Percentiles rank a stretch among this genome's conserved stretches.
phyloP scores from a whole-genome alignment of 2,113 vertebrate species.

The Anas platyrhynchos region DNA sequence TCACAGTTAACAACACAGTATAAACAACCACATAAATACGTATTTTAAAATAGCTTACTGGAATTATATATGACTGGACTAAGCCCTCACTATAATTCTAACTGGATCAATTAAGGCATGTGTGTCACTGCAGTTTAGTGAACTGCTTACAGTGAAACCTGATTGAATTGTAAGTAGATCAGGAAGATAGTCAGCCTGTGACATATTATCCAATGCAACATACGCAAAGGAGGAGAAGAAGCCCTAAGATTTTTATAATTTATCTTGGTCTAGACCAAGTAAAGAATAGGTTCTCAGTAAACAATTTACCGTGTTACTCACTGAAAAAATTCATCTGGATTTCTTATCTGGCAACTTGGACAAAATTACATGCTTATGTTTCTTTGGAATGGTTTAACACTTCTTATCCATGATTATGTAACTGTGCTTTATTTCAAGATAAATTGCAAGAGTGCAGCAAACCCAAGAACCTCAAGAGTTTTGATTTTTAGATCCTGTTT shows the following conservation, averaged over 20 bases:
- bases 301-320: not conserved
- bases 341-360: not conserved
- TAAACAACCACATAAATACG: not conserved
- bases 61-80: not conserved
- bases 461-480: not conserved
- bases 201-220: not conserved
- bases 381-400: not conserved
- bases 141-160: not conserved
- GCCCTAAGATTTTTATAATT: not conserved
- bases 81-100: not conserved
- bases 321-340: not conserved
- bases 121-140: not conserved
- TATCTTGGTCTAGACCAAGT: not conserved
- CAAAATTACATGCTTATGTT: not conserved
- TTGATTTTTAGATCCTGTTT: not conserved
- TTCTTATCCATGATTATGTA: constrained; percentile 37
- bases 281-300: not conserved
- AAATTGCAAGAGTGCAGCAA: not conserved
- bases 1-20: not conserved
- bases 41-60: not conserved
- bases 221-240: not conserved
- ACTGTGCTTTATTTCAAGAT: constrained; percentile 5
- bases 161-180: not conserved
- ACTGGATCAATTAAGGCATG: not conserved
- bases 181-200: not conserved